Evolutionary conservation across 2,113 vertebrate species (phyloP).

Genomic region (Xiphorhynchus elegans): DNA sequence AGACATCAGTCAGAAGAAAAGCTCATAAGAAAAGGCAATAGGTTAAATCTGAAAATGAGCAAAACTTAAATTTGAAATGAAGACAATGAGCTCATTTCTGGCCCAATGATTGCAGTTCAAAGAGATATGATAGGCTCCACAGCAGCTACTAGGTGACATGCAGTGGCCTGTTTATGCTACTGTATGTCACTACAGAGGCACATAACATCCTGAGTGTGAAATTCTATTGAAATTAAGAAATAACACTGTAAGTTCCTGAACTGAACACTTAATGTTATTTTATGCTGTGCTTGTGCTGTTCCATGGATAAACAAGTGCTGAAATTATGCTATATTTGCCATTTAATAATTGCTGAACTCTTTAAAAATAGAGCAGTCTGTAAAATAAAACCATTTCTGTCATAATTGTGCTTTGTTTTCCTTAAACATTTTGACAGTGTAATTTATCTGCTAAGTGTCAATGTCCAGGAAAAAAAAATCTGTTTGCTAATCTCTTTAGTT

Average conservation of each 20-base stretch:
- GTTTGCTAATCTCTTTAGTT: slow-evolving; percentile 56
- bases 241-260: not conserved
- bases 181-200: not conserved
- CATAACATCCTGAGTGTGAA: not conserved
- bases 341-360: slow-evolving; percentile 12
- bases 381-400: slow-evolving; percentile 26
- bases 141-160: not conserved
- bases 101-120: not conserved
- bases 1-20: not conserved
- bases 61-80: not conserved
- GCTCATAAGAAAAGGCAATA: not conserved
- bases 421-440: slow-evolving; percentile 38
- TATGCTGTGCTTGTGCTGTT: not conserved
- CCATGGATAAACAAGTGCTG: not conserved
- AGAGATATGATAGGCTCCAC: not conserved
- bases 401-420: slow-evolving; percentile 39
- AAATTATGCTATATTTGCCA: not conserved
- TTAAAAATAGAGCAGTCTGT: not conserved
- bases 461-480: slow-evolving; percentile 37
- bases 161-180: not conserved
- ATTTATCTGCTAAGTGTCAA: slow-evolving; percentile 26
- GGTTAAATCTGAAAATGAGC: not conserved
- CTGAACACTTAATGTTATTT: not conserved
- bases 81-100: not conserved
- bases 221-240: slow-evolving; percentile 1